phyloP scores from a whole-genome alignment of 2,113 vertebrate genomes.

The Columbina picui region DNA sequence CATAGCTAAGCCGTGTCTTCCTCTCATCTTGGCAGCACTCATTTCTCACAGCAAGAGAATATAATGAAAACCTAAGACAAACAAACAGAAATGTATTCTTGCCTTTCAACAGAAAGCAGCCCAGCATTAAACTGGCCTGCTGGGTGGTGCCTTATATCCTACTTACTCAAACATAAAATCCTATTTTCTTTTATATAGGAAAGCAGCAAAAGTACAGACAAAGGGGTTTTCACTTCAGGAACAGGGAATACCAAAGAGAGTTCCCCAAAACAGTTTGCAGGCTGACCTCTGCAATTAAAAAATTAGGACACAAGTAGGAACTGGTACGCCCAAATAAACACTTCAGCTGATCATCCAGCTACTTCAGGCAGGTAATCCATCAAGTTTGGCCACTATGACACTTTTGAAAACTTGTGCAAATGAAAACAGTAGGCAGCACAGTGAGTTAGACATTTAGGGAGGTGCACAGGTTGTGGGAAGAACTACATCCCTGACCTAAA shows the following conservation, averaged over 20 bases:
- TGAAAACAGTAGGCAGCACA: neutral
- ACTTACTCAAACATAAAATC: neutral
- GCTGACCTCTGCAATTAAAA: neutral
- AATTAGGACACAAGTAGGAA: neutral
- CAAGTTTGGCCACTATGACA: neutral
- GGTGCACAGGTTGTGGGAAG: neutral
- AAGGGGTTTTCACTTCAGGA: neutral
- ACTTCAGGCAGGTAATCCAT: neutral
- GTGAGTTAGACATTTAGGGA: neutral
- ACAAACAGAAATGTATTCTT: neutral
- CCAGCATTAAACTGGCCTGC: neutral
- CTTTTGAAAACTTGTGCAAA: neutral
- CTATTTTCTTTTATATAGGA: neutral
- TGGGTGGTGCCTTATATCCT: neutral
- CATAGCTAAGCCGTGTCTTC: neutral
- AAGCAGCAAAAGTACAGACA: neutral
- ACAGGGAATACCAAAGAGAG: neutral
- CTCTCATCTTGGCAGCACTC: neutral
- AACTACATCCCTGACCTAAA: neutral
- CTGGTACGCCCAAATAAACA: neutral
- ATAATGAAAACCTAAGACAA: neutral
- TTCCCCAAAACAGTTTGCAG: neutral
- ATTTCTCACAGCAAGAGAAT: neutral
- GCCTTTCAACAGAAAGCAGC: neutral
- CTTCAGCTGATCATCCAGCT: neutral